Base-by-base conservation (phyloP, 2,797 vertebrate genomes). In the Mormyrus hasselquistii region DNA sequence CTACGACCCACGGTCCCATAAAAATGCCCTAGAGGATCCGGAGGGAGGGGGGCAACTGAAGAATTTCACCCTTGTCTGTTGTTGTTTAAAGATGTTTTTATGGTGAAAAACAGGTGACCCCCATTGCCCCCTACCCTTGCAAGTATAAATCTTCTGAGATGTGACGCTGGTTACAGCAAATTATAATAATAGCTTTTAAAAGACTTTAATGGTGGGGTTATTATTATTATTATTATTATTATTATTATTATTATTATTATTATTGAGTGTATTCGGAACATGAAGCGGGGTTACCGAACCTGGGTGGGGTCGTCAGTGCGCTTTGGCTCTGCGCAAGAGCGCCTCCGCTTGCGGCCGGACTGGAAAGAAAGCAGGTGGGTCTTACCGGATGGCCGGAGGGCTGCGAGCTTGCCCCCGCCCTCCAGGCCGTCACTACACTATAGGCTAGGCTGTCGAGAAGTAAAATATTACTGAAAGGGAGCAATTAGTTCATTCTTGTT, bases 41-140 rank as follows among this genome's bases (percentile, higher is more conserved):
- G 19, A 47, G 41, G 76, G 41, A 82, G 41, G 38, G 34, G 38
- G 7, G 38, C 19, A 82, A 19, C 19, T 44, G 76, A 82, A 82
- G 76, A 82, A 82, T 82, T 82, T 82, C 76, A 47, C 41, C 76
- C 76, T 38, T 82, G 16, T 82, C 76, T 82, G 76, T 82, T 79
- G 34, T 44, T 82, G 76, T 82, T 47, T 41, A 82, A 82, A 82
- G 76, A 82, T 82, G 8, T 82, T 82, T 76, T 82, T 82, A 82
- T 82, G 76, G 76, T 82, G 76, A 82, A 44, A 82, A 14, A 41
- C 76, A 82, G 76, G 76, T 82, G 76, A 82, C 16, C 41, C 41
- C 19, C 16, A n/a, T 19, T 7, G 16, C 76, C 41, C 41, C 76
- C 38, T 79, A 79, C 73, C 73, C 38, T 79, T 10, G 41, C 34